Base-by-base conservation (phyloP, 2,888 invertebrate genomes). In the Lasius fuliginosus region DNA sequence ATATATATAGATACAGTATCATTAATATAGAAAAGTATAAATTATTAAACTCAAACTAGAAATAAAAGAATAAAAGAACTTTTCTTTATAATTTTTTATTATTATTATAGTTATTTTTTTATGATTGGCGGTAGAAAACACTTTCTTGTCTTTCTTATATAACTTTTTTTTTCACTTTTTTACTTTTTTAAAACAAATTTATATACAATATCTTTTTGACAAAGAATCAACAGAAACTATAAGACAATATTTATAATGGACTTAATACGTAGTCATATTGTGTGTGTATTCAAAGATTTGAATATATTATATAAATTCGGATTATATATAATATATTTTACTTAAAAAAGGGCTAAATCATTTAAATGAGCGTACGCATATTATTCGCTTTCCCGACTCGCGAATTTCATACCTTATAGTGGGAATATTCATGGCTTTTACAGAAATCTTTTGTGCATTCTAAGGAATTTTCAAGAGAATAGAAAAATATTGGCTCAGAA, bases 401-500 rank as follows among this genome's bases (percentile, higher is more conserved):
- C 27, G 60, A n/a, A 60, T 60, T 36, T 79, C 18, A 36, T 60
- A 49, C 60, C 27, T 67, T 11, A 58, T 73, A 33, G 46, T 15
- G 33, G 49, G 82, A 86, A 88, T 88, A 86, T 88, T 86, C 89
- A 83, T 83, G 74, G 84, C 40, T 75, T 82, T 69, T 27, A 69
- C 67, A 53, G 64, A 88, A 77, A 85, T 88, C 84, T 84, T 76
- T 82, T 83, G 86, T 74, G 71, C 86, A 82, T 62, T 62, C 15
- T 60, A 69, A 33, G 69, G 68, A 83, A 85, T 85, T 76, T 81
- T 83, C 33, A 62, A 84, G 84, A 85, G 86, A 87, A 90, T 88
- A 89, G 89, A 88, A 91, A 91, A 91, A 90, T 92, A 88, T 90
- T 90, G 88, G 88, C 88, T 87, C 82, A 86, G 85, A 85, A 85